Evolutionary conservation across 2,888 invertebrate species (phyloP).

Genomic region (Mechanitis messenoides): DNA sequence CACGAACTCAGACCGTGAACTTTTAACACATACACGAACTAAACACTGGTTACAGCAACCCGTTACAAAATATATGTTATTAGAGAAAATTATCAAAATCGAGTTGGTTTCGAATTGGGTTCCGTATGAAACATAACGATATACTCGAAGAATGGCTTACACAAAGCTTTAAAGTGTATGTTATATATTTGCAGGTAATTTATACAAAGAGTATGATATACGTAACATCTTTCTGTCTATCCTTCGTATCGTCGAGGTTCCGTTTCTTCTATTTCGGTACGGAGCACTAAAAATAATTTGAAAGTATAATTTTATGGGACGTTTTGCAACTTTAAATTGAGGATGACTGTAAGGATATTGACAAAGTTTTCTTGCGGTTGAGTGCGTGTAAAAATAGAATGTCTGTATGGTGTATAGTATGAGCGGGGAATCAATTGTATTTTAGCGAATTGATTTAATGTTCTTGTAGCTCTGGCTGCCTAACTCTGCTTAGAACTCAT

Average conservation of each 20-base stretch:
- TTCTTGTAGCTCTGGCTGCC: too few relatives aligned
- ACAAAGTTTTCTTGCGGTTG: slow-evolving; percentile 32
- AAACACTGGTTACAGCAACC: slow-evolving; percentile 8
- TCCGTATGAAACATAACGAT: not conserved
- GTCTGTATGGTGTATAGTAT: not conserved
- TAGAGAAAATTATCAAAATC: not conserved
- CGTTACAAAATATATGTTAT: slow-evolving; percentile 14
- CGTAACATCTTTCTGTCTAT: too few relatives aligned
- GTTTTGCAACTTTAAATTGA: slow-evolving; percentile 38
- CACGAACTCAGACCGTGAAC: slow-evolving; percentile 9
- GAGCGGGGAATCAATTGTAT: too few relatives aligned
- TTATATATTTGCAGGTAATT: too few relatives aligned
- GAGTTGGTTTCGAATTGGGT: not conserved
- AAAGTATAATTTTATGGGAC: not conserved
- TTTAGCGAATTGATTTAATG: too few relatives aligned
- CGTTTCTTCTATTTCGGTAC: not conserved
- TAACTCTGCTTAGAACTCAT: too few relatives aligned
- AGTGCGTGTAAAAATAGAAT: slow-evolving; percentile 3
- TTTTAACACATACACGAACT: slow-evolving; percentile 8
- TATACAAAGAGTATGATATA: too few relatives aligned
- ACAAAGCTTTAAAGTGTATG: too few relatives aligned
- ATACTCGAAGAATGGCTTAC: too few relatives aligned
- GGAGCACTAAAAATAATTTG: not conserved
- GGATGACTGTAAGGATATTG: slow-evolving; percentile 46
- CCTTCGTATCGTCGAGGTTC: too few relatives aligned